Evolutionary conservation across 1,140 invertebrate genomes (phyloP), one percentile per base, ranked within the genome.

Genomic region (Panagrolaimus sp.): DNA sequence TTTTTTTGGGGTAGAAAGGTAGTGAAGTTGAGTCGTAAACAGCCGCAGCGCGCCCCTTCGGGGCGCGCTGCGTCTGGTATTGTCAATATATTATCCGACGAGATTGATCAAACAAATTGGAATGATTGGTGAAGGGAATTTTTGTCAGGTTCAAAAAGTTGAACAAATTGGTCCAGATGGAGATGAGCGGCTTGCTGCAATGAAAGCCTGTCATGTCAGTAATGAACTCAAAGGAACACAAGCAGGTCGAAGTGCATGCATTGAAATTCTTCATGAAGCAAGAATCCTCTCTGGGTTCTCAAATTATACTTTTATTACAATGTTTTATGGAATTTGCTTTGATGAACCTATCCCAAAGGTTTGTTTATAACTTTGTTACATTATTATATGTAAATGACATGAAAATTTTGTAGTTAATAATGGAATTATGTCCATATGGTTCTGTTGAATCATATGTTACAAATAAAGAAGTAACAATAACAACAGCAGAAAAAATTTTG

Each of bases 261-360:
- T 52, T 52, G 48, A 52, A 7, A 52, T 52, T n/a, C 26, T 52
- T 21, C 48, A 52, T 15, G 48, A 52, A 52, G 48, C 48, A 14
- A 8, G 14, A 15, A 52, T 52, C 7, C 48, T 52, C 7, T 8
- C 48, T 8, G 48, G 48, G 48, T 52, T 52, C 14, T 21, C 7
- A 15, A 24, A 52, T 52, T 52, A 4, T 7, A 52, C 48, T 9
- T 52, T 12, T 8, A 10, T 52, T 52, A 52, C 48, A 0, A 52
- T 52, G 48, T 52, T 52, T 14, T 52, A 52, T 14, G 48, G 48
- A 1, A 24, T 52, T 0, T 52, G 48, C 26, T 52, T 21, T 10
- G 48, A 52, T 52, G 48, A 52, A 52, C 48, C 48, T 24, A 52
- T 52, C 17, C 48, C 48, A 52, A 52, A 52, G 48, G 48, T 52